phyloP scores from a whole-genome alignment of 1,140 invertebrate genomes.

The Trichomalopsis sarcophagae region DNA sequence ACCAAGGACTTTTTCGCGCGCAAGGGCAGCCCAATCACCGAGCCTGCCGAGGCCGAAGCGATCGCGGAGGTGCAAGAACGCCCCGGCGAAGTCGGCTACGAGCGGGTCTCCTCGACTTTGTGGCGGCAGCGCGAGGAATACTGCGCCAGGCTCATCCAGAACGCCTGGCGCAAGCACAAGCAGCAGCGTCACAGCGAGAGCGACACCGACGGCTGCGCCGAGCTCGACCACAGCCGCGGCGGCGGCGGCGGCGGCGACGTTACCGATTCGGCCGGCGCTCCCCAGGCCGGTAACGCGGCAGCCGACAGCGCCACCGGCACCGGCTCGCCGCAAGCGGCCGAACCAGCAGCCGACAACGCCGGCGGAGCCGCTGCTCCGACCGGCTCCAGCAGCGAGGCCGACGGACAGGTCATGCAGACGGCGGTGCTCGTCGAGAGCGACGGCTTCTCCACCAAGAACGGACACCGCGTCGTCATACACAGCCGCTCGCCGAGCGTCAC shows the following conservation, averaged over 20 bases:
- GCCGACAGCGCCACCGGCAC: not conserved
- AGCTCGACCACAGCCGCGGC: slow-evolving; percentile 44
- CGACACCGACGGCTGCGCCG: slow-evolving; percentile 60
- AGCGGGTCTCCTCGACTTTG: slow-evolving; percentile 93
- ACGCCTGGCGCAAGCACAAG: slow-evolving; percentile 93
- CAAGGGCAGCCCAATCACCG: slow-evolving; percentile 90
- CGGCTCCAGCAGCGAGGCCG: slow-evolving; percentile 59
- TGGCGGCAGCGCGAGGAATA: slow-evolving; percentile 97
- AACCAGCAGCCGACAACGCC: too few relatives aligned
- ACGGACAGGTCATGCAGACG: slow-evolving; percentile 79
- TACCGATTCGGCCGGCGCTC: not conserved
- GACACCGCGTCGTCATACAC: slow-evolving; percentile 92
- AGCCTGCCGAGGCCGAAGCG: slow-evolving; percentile 84
- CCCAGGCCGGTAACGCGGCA: not conserved
- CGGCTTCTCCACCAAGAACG: slow-evolving; percentile 87
- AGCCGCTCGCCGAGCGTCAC: slow-evolving; percentile 88
- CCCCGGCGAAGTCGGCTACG: slow-evolving; percentile 90
- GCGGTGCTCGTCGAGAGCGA: slow-evolving; percentile 89
- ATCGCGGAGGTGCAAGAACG: slow-evolving; percentile 84
- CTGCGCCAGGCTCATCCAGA: slow-evolving; percentile 95
- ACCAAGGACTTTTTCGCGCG: slow-evolving; percentile 97
- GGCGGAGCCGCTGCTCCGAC: too few relatives aligned
- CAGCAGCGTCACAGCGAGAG: slow-evolving; percentile 78
- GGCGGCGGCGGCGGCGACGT: slow-evolving; percentile 20
- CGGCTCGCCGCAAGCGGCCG: too few relatives aligned